phyloP scores from a whole-genome alignment of 1,140 invertebrate genomes.

The Drosophila gunungcola region DNA sequence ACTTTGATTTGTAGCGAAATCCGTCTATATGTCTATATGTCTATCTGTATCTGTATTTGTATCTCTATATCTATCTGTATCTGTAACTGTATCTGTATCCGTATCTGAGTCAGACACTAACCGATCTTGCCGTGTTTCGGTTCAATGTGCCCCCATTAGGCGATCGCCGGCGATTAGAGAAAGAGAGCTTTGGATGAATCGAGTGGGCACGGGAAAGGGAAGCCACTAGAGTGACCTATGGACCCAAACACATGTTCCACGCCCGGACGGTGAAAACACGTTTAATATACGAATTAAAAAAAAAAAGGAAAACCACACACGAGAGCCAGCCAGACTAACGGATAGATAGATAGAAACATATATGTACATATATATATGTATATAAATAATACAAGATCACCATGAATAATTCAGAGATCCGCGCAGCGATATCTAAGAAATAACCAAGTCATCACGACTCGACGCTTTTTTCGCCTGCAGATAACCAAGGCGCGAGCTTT shows the following conservation, averaged over 20 bases:
- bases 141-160: constrained; percentile 30
- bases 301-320: constrained; percentile 12
- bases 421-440: constrained; percentile 17
- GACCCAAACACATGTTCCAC: constrained; percentile 73
- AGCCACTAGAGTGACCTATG: constrained; percentile 62
- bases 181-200: background rate
- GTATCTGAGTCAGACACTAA: constrained; percentile 22
- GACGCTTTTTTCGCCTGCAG: constrained; percentile 35
- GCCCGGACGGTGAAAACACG: constrained; percentile 28
- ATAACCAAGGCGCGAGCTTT: constrained; percentile 52
- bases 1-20: constrained; percentile 3
- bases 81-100: background rate
- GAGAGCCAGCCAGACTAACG: constrained; percentile 9
- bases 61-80: no score
- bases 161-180: constrained; percentile 36
- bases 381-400: constrained; percentile 18
- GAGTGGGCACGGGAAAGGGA: background rate
- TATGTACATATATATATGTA: constrained; percentile 7
- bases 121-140: constrained; percentile 29
- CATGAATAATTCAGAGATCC: constrained; percentile 22
- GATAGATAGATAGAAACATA: background rate
- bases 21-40: no score
- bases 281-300: constrained; percentile 33
- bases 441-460: constrained; percentile 67
- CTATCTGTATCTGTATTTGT: no score